Percentiles rank a stretch among this genome's conserved stretches.
Conservation (phyloP, 2,797 vertebrate species). For the Sebastes itinus region DNA sequence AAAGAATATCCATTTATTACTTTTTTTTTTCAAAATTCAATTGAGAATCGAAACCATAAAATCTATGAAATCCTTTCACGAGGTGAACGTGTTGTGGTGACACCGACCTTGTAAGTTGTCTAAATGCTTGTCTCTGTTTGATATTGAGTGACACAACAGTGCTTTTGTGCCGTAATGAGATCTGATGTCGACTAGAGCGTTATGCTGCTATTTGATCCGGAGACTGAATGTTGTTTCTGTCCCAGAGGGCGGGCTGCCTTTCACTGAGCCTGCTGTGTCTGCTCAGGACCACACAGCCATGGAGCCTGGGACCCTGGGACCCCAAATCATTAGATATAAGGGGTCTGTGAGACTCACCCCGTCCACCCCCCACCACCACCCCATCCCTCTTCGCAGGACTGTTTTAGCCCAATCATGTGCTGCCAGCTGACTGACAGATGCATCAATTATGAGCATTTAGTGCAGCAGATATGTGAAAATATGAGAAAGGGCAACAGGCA, state of each 20-base stretch:
- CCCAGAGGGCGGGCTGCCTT: constrained; percentile 53
- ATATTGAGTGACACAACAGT: constrained; percentile 72
- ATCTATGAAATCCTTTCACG: neutral
- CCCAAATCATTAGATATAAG: constrained; percentile 75
- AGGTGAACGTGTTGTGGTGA: constrained; percentile 16
- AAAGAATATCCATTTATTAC: neutral
- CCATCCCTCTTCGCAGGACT: constrained; percentile 50
- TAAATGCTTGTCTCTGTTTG: constrained; percentile 54
- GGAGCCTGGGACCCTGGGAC: constrained; percentile 63
- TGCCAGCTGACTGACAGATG: constrained; percentile 91
- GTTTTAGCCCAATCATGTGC: constrained; percentile 85
- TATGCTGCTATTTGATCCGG: constrained; percentile 74
- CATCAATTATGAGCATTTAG: constrained; percentile 93
- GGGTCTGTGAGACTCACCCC: constrained; percentile 63
- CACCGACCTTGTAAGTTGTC: constrained; percentile 39
- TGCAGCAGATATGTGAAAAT: constrained; percentile 78
- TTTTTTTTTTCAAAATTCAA: neutral
- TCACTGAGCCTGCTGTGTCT: constrained; percentile 75
- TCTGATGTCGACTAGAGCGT: constrained; percentile 58
- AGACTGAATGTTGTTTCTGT: constrained; percentile 77
- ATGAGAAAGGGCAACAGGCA: constrained; percentile 87
- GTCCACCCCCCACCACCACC: neutral
- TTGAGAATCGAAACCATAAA: neutral
- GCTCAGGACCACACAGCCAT: constrained; percentile 75
- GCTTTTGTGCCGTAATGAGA: constrained; percentile 64